Base-by-base conservation (phyloP, 2,888 invertebrate species). In the Erebia aethiops region DNA sequence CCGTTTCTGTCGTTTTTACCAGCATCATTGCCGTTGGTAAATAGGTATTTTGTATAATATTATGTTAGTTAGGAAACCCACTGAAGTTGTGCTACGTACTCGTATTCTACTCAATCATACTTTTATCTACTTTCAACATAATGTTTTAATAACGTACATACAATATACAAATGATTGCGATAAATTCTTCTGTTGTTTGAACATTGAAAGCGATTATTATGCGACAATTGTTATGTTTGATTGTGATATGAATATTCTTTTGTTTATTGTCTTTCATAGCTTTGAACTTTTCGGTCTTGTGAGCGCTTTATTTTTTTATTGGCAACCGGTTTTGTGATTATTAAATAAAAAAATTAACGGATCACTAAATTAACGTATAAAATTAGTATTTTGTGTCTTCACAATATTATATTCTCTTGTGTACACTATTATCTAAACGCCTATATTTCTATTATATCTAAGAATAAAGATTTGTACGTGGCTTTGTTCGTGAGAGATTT, bases 131-230 rank as follows among this genome's bases (percentile, higher is more conserved):
- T 60, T 14, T 60, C 58, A 60, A 60, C 1, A 41, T 43, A 60
- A 21, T 13, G 56, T 56, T 56, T 3, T 26, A 26, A 26, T 56
- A 57, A 58, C 35, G 7, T 60, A 43, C 35, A 14, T 60, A 43
- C 14, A 46, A 49, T 46, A 21, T 9, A 21, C 1, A 49, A 21
- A 62, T 62, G 62, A 62, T 21, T 62, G 21, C 49, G 62, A 49
- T 62, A 46, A 61, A 46, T 46, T 61, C 60, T 43, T 62, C 46
- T 21, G 46, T 62, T 60, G 61, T 61, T 41, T 43, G 41, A 60
- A 43, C 58, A n/a, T 41, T 46, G 18, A 43, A 61, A 18, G 41
- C 46, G 41, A 16, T 41, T 35, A 11, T 46, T 9, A 49, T 62
- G 14, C 18, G 62, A 49, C 49, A 35, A 62, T 49, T 62, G 46